Evolutionary conservation across 2,888 invertebrate species (phyloP), one percentile per base, ranked within the genome.

Genomic region (Timema podura): DNA sequence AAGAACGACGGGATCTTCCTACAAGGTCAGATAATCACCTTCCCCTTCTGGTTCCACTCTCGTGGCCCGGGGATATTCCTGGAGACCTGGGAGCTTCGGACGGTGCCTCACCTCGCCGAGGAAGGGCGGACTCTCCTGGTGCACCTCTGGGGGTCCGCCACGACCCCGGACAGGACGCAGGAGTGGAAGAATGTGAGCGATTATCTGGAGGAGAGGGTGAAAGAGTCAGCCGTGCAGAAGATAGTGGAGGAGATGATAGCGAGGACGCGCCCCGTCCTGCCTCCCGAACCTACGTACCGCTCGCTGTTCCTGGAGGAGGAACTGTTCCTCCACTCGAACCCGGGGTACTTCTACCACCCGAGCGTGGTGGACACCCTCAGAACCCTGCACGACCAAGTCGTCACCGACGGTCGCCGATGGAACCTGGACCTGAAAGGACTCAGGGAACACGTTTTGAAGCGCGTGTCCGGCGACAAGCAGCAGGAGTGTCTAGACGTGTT

Each of bases 11-110:
- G 61, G 11, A 30, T 16, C 8, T 13, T 61, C 44, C 44, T 45
- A 13, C 61, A 16, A 30, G 57, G 57, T 9, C 57, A 57, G 57
- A 9, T 57, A 30, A n/a, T 8, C 3, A 30, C 57, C 0, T 45
- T 61, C 44, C 44, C 30, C 61, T 61, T 61, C 61, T 61, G 61
- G 61, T 61, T 61, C 61, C 61, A 45, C 11, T 61, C 61, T 10
- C 44, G 61, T 0, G 11, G 30, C 11, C 44, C 61, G 44, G 61
- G 61, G 11, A 45, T 61, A 13, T 61, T 61, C 61, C 9, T 13
- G 3, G 44, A 61, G 61, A 61, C 61, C 5, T 61, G 61, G 61
- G 11, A 61, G 61, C 44, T 61, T 5, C 11, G 44, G 6, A 61
- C 61, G 16, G 10, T 10, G 16, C 61, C 61, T 3, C 61, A 8